Percentiles rank a stretch among this genome's conserved stretches.
phyloP scores from a whole-genome alignment of 2,888 invertebrate genomes.

The Phaedon cochleariae region DNA sequence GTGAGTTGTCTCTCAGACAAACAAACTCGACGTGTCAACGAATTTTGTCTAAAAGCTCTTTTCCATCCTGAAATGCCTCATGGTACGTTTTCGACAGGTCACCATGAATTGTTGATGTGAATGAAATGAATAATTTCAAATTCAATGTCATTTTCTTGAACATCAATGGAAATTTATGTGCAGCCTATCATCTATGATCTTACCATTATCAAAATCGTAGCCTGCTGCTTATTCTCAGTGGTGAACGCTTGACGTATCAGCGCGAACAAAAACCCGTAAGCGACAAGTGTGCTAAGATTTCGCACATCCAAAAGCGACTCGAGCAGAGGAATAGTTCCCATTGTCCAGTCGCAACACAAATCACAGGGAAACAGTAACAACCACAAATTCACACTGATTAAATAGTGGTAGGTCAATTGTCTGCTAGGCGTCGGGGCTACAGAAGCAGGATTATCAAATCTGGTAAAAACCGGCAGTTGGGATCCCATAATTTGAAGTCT shows the following conservation, averaged over 20 bases:
- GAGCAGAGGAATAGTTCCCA: constrained; percentile 92
- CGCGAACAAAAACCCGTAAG: constrained; percentile 70
- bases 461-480: constrained; percentile 94
- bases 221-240: constrained; percentile 70
- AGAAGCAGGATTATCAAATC: constrained; percentile 97
- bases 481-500: constrained; percentile 96
- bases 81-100: too few species aligned
- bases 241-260: constrained; percentile 67
- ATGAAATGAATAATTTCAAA: too few species aligned
- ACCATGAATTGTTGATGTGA: too few species aligned
- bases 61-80: too few species aligned
- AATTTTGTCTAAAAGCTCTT: too few species aligned
- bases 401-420: constrained; percentile 92
- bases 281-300: constrained; percentile 79
- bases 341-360: constrained; percentile 98
- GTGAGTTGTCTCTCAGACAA: too few species aligned
- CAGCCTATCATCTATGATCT: constrained; percentile 46
- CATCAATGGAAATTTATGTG: too few species aligned
- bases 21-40: too few species aligned
- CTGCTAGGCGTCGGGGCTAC: constrained; percentile 83
- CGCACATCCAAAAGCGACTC: constrained; percentile 81
- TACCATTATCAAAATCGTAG: constrained; percentile 76
- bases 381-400: constrained; percentile 91
- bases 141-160: too few species aligned
- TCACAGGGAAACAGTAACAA: constrained; percentile 87